Percentiles rank a stretch among this genome's conserved stretches.
Conservation (phyloP, 2,888 invertebrate species). For the Taphrorychus bicolor region DNA sequence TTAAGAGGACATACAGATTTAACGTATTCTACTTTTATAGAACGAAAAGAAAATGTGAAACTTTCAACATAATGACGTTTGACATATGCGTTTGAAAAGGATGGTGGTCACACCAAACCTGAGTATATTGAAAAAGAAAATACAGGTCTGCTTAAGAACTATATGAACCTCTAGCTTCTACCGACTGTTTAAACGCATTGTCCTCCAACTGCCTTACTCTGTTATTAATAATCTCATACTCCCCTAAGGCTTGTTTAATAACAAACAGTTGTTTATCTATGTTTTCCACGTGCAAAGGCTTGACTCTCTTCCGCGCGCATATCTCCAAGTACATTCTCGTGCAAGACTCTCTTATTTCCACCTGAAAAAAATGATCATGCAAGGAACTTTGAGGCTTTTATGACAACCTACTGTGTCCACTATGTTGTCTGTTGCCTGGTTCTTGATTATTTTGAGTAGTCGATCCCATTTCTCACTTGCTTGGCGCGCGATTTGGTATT, state of each 20-base stretch:
- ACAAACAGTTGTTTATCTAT: slow-evolving; percentile 40
- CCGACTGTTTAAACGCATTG: slow-evolving; percentile 29
- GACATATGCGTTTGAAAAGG: too few relatives aligned
- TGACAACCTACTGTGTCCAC: slow-evolving; percentile 27
- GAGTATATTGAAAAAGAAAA: too few relatives aligned
- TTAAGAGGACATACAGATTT: too few relatives aligned
- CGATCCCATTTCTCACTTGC: slow-evolving; percentile 41
- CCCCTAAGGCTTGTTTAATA: slow-evolving; percentile 42
- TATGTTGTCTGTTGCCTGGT: slow-evolving; percentile 31
- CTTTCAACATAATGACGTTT: too few relatives aligned
- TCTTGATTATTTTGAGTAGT: slow-evolving; percentile 25
- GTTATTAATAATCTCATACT: slow-evolving; percentile 40
- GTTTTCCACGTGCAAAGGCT: slow-evolving; percentile 32
- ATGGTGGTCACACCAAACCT: too few relatives aligned
- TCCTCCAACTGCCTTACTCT: slow-evolving; percentile 31
- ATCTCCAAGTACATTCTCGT: slow-evolving; percentile 42
- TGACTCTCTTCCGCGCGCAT: slow-evolving; percentile 38
- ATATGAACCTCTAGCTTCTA: slow-evolving; percentile 30
- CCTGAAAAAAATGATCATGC: slow-evolving; percentile 23
- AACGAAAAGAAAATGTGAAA: too few relatives aligned
- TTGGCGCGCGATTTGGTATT: slow-evolving; percentile 33
- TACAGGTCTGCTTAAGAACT: background rate
- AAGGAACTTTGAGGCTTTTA: background rate
- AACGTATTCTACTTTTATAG: too few relatives aligned
- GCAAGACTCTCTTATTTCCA: slow-evolving; percentile 39